A percentile compares a stretch with the other conserved stretches of the same genome.
Evolutionary conservation across 2,113 vertebrate genomes (phyloP).

Genomic region (Acanthisitta chloris): DNA sequence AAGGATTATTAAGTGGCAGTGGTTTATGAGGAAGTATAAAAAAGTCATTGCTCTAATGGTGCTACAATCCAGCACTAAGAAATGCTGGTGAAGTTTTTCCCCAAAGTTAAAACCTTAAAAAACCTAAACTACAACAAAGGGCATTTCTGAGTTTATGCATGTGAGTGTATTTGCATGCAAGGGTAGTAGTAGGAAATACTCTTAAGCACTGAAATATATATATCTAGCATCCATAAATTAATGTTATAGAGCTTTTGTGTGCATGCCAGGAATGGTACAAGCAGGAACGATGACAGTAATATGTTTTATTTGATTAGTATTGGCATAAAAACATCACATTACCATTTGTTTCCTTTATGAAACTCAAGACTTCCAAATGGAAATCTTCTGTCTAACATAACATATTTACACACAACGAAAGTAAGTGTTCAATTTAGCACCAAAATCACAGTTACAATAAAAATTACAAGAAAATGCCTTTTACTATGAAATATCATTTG

Average conservation of each 20-base stretch:
- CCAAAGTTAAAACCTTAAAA: background rate
- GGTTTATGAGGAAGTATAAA: background rate
- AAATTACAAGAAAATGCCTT: background rate
- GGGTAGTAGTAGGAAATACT: background rate
- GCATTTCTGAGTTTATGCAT: background rate
- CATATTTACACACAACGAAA: background rate
- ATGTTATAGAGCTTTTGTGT: background rate
- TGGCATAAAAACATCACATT: constrained; percentile 23
- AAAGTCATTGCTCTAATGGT: background rate
- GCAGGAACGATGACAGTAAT: background rate
- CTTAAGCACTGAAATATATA: background rate
- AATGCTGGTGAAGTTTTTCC: background rate
- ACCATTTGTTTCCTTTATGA: background rate
- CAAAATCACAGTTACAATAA: background rate
- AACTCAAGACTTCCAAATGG: background rate
- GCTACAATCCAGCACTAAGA: background rate
- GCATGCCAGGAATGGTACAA: background rate
- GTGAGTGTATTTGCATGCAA: background rate
- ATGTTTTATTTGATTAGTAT: constrained; percentile 29
- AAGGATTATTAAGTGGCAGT: background rate
- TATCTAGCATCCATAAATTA: background rate
- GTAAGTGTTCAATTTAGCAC: background rate
- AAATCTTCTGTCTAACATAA: background rate
- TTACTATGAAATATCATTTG: background rate
- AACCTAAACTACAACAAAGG: background rate